phyloP scores from a whole-genome alignment of 2,113 vertebrate species.

The Eublepharis macularius region DNA sequence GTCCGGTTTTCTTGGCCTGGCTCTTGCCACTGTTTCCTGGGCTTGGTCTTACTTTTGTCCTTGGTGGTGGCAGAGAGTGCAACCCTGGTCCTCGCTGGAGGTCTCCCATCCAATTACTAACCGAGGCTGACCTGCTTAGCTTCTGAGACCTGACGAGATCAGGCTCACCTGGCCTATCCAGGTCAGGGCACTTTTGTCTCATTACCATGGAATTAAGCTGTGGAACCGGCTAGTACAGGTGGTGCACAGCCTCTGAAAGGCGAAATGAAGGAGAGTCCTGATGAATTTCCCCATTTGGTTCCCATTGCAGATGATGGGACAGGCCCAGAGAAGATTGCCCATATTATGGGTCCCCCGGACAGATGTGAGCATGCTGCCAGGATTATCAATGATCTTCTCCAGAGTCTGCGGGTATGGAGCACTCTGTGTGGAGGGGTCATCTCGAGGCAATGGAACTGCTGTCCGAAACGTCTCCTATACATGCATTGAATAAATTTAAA shows the following conservation, averaged over 20 bases:
- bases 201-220: neutral
- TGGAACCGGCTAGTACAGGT: too few species aligned
- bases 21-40: neutral
- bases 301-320: slow-evolving; percentile 83
- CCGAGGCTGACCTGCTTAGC: too few species aligned
- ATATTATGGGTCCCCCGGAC: slow-evolving; percentile 92
- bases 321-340: slow-evolving; percentile 89
- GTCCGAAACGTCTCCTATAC: neutral
- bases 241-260: neutral
- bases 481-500: neutral
- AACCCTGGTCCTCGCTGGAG: too few species aligned
- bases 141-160: too few species aligned
- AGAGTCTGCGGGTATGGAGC: slow-evolving; percentile 83
- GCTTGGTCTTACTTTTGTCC: neutral
- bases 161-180: too few species aligned
- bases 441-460: neutral
- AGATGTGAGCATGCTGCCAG: slow-evolving; percentile 90
- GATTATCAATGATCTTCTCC: slow-evolving; percentile 90
- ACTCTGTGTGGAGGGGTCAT: neutral
- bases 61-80: too few species aligned
- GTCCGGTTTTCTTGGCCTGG: neutral
- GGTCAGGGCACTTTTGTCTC: too few species aligned
- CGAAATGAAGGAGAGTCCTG: neutral
- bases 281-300: neutral
- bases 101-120: too few species aligned